Evolutionary conservation across 1,140 invertebrate species (phyloP), one percentile per base, ranked within the genome.

Genomic region (Drosophila bipectinata): DNA sequence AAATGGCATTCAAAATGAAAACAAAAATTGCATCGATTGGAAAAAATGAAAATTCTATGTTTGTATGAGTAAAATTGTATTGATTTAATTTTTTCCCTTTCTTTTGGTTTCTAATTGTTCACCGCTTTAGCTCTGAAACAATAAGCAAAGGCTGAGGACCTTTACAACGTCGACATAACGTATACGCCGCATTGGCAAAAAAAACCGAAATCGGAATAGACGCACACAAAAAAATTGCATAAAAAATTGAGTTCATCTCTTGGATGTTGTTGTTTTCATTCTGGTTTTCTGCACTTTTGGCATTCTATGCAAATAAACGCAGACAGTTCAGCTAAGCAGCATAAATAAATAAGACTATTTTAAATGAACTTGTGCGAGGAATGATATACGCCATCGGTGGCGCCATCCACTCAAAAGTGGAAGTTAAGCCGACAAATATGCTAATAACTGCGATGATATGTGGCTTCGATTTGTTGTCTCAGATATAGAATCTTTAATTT

Each of bases 1-100:
- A 77, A 77, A 77, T 77, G 74, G 73, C 73, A 77, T 76, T 76
- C 72, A 80, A 84, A 84, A 87, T 81, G 69, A 84, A 84, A 84
- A 84, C 80, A 55, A 85, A 84, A 85, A 81, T 72, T 85, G 82
- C 81, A 87, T 78, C 52, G 69, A 85, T 85, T 81, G 82, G 62
- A 58, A 87, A 83, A 87, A 78, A 78, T 85, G 64, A 74, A 44
- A 62, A 67, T 56, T 55, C n/a, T 44, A 41, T 54, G 53, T 26
- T 37, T 49, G 53, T 32, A 37, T 51, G 26, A 18, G 12, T 49
- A 39, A 62, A 45, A 54, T 28, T 48, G 14, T 56, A 45, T 73
- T 15, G 28, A 44, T 21, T 21, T 37, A 8, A 7, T 5, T 34
- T 32, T 34, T 52, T 52, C 48, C 4, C 10, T 53, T 39, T 47